Conservation (phyloP, 2,888 invertebrate species). For the Mellilla xanthometata region DNA sequence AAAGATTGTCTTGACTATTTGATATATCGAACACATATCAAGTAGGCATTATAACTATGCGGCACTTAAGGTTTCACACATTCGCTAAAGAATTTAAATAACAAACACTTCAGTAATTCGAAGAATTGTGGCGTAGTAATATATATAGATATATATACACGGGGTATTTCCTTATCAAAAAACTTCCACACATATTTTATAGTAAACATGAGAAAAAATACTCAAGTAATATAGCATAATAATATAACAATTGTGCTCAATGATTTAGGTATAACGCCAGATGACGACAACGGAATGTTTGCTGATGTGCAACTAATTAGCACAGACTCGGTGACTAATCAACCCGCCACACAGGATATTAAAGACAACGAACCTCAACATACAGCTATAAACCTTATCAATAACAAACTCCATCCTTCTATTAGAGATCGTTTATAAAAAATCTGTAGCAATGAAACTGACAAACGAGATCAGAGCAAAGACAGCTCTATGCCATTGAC, state of each 20-base stretch:
- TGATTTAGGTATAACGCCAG: slow-evolving; percentile 4
- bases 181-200: not conserved
- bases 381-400: slow-evolving; percentile 18
- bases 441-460: slow-evolving; percentile 20
- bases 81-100: too few relatives aligned
- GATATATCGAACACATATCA: too few relatives aligned
- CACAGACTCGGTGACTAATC: slow-evolving; percentile 5
- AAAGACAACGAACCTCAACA: slow-evolving; percentile 15
- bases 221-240: not conserved
- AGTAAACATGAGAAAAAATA: slow-evolving; percentile 7
- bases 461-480: slow-evolving; percentile 13
- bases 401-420: slow-evolving; percentile 10
- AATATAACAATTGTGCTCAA: slow-evolving; percentile 3
- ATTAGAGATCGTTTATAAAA: slow-evolving; percentile 21
- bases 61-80: too few relatives aligned
- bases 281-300: slow-evolving; percentile 8
- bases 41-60: too few relatives aligned
- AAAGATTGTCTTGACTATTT: too few relatives aligned
- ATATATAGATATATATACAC: not conserved
- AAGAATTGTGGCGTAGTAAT: not conserved
- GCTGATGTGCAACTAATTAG: slow-evolving; percentile 5
- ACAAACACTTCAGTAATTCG: not conserved
- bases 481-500: slow-evolving; percentile 24
- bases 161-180: slow-evolving; percentile 8
- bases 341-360: slow-evolving; percentile 14